These are phyloP conservation scores for Pandemis corylana DNA, from an alignment of 2,888 invertebrate genomes.

Conservation along the genomic window DNA sequence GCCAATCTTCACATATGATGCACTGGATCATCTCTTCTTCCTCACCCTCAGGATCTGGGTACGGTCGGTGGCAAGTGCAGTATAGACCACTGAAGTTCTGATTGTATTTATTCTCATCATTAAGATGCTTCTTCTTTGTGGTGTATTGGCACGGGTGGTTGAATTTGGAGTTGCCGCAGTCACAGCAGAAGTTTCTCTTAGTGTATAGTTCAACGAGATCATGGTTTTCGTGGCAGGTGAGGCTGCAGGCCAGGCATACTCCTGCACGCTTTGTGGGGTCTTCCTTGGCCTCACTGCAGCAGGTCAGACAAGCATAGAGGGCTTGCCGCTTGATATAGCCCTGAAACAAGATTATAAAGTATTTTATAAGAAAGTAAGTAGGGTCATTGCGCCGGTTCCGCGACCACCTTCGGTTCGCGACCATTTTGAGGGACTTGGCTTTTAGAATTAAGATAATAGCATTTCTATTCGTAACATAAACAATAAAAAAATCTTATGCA, in stretches of 20 bases:
- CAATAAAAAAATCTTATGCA: too few species aligned
- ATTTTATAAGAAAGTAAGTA: not conserved
- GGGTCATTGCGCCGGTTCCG: too few species aligned
- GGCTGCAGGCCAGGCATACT: slow-evolving; percentile 97
- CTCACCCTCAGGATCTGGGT: slow-evolving; percentile 95
- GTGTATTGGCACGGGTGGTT: slow-evolving; percentile 88
- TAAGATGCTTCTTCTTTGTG: slow-evolving; percentile 86
- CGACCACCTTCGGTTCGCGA: too few species aligned
- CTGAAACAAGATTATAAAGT: slow-evolving; percentile 73
- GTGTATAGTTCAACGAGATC: slow-evolving; percentile 98
- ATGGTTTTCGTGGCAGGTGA: slow-evolving; percentile 98
- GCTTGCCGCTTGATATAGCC: slow-evolving; percentile 97
- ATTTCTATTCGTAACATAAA: too few species aligned
- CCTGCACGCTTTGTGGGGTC: slow-evolving; percentile 89
- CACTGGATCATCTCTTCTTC: slow-evolving; percentile 99
- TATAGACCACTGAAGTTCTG: slow-evolving; percentile 98
- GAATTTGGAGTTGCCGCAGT: slow-evolving; percentile 95
- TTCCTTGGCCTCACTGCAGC: slow-evolving; percentile 87
- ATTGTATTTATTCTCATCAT: slow-evolving; percentile 92
- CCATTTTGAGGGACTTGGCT: too few species aligned
- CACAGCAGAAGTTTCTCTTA: slow-evolving; percentile 97
- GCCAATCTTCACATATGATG: slow-evolving; percentile 99
- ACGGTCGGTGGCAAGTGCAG: slow-evolving; percentile 96
- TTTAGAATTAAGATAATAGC: too few species aligned
- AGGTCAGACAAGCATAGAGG: slow-evolving; percentile 97